These are phyloP conservation scores for Drosophila setosimentum DNA, from an alignment of 2,888 invertebrate species.

Conservation along the genomic window DNA sequence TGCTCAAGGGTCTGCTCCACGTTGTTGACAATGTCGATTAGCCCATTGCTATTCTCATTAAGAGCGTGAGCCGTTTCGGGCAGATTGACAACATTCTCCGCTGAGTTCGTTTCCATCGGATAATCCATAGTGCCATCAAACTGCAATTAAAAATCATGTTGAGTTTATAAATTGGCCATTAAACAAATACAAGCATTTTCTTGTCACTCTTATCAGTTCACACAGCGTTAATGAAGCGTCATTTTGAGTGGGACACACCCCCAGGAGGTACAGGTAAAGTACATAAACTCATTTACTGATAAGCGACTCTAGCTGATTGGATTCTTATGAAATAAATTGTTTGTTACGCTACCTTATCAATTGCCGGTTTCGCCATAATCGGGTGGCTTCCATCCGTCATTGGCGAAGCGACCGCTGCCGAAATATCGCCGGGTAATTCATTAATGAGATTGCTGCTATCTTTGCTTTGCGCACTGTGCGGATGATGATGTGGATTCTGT, in stretches of 20 bases:
- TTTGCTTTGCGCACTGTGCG: constrained; percentile 12
- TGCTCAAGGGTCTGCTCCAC: constrained; percentile 57
- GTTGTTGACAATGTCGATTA: constrained; percentile 68
- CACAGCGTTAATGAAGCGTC: background rate
- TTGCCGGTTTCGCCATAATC: constrained; percentile 13
- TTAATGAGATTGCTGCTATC: constrained; percentile 15
- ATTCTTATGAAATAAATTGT: background rate
- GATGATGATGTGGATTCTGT: constrained; percentile 68
- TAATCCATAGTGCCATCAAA: constrained; percentile 43
- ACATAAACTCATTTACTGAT: constrained; percentile 36
- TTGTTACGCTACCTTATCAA: constrained; percentile 39
- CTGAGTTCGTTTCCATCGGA: constrained; percentile 40
- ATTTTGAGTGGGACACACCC: constrained; percentile 25
- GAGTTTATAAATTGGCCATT: constrained; percentile 23
- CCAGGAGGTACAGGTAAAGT: background rate
- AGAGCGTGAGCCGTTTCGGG: constrained; percentile 60
- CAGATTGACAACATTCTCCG: constrained; percentile 67
- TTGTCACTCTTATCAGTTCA: constrained; percentile 33
- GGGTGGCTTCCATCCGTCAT: constrained; percentile 49
- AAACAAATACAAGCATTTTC: constrained; percentile 12
- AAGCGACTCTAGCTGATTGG: constrained; percentile 5
- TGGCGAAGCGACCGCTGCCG: constrained; percentile 44
- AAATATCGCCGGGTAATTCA: constrained; percentile 36
- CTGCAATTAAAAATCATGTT: constrained; percentile 31
- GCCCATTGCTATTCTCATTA: constrained; percentile 31